Evolutionary conservation across 2,113 vertebrate species (phyloP).

Genomic region (Chaetodon trifascialis): DNA sequence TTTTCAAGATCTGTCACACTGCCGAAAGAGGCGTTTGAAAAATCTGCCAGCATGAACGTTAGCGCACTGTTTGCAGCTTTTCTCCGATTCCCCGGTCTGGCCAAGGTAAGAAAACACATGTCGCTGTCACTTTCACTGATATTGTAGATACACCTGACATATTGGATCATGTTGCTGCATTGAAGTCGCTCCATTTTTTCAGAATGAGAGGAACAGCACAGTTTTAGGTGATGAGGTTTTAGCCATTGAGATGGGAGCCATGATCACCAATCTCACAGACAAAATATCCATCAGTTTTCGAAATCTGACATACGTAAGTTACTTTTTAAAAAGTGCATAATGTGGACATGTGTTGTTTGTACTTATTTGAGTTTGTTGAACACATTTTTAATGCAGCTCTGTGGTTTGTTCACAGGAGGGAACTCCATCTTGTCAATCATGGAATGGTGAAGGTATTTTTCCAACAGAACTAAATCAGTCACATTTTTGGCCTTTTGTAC

Average conservation of each 20-base stretch:
- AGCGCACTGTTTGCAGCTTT: slow-evolving; percentile 31
- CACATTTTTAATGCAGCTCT: background rate
- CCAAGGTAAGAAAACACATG: slow-evolving; percentile 50
- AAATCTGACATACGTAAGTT: slow-evolving; percentile 49
- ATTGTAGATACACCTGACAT: background rate
- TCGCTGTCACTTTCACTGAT: background rate
- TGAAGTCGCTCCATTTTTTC: background rate
- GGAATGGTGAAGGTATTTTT: slow-evolving; percentile 77
- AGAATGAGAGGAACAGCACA: slow-evolving; percentile 69
- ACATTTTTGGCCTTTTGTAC: too few relatives aligned
- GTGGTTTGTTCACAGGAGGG: slow-evolving; percentile 44
- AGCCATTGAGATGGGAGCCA: slow-evolving; percentile 76
- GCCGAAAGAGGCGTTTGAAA: slow-evolving; percentile 69
- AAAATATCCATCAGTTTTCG: slow-evolving; percentile 61
- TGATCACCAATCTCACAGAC: slow-evolving; percentile 66
- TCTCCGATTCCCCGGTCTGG: slow-evolving; percentile 63
- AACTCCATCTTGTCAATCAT: slow-evolving; percentile 70
- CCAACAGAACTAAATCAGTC: too few relatives aligned
- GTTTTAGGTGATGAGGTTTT: slow-evolving; percentile 66
- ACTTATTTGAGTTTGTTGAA: background rate
- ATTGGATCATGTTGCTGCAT: background rate
- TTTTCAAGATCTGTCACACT: slow-evolving; percentile 53
- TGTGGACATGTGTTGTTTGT: background rate
- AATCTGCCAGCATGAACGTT: fast-evolving
- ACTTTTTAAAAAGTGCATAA: background rate